Evolutionary conservation across 2,797 vertebrate species (phyloP), one percentile per base, ranked within the genome.

Genomic region (Pseudochromis fuscus): DNA sequence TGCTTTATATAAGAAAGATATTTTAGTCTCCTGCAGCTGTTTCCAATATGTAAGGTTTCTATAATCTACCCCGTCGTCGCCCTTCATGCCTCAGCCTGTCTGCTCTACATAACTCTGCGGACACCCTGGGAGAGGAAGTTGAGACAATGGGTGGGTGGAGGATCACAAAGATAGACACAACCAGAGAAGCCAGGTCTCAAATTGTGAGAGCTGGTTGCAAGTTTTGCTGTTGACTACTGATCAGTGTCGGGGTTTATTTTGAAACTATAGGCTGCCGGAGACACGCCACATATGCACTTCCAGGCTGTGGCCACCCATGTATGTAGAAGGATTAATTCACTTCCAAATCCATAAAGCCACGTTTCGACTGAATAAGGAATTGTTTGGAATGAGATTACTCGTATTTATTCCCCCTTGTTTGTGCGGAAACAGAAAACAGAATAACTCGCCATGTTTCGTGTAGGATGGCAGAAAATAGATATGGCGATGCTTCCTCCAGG

Each of bases 401-500:
- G 46, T 52, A 48, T 57, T 62, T 66, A n/a, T 60, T 61, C 44
- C 23, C n/a, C 10, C 25, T 58, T 49, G 52, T 53, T 62, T 40
- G 55, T 60, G 42, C n/a, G n/a, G n/a, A 9, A 66, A 33, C 35
- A 33, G 42, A 65, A 67, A 73, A 55, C 27, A 51, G 0, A 67
- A 44, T 24, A 82, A 72, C 25, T 57, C 50, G 33, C 35, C 59
- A 7, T 31, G 58, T 72, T 76, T 62, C 9, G 33, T 60, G 13
- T 61, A 33, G 30, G 11, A 57, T 8, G 70, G 31, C 27, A 65
- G 45, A 72, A 72, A 76, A 79, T 5, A 76, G 58, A 80, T 35
- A 23, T 10, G 31, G 48, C 23, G 1, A 48, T 57, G 61, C 50
- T 82, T 78, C 86, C 68, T 80, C 46, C 40, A 11, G 61, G 82